These are phyloP conservation scores for Drosophila longiperda DNA, from an alignment of 2,888 invertebrate genomes.

Conservation along the genomic window DNA sequence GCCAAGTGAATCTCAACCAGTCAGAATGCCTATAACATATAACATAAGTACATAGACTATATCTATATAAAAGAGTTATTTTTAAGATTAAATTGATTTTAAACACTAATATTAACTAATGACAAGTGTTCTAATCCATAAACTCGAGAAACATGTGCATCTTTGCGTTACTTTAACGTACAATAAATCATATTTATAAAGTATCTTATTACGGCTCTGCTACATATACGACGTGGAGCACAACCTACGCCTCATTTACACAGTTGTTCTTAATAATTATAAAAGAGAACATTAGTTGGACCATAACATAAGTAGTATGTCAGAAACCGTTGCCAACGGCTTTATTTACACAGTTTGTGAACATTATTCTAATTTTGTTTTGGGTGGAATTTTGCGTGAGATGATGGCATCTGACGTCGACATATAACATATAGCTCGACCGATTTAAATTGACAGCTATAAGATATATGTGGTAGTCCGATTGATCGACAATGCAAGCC, in stretches of 20 bases:
- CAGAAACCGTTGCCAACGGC: conserved; percentile 46
- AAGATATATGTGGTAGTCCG: neutral
- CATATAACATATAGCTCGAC: neutral
- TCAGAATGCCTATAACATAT: neutral
- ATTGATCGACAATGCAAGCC: conserved; percentile 1
- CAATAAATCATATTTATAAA: neutral
- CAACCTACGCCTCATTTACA: conserved; percentile 24
- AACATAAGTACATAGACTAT: neutral
- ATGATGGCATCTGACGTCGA: neutral
- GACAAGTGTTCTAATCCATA: neutral
- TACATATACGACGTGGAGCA: neutral
- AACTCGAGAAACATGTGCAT: neutral
- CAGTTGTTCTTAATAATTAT: conserved; percentile 27
- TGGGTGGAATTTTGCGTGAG: conserved; percentile 8
- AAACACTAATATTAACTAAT: neutral
- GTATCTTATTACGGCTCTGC: neutral
- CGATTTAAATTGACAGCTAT: neutral
- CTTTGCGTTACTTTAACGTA: neutral
- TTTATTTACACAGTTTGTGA: conserved; percentile 61
- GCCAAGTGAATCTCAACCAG: neutral
- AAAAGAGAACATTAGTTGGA: conserved; percentile 8
- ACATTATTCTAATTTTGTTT: conserved; percentile 46
- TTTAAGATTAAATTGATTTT: neutral
- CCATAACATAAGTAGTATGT: conserved; percentile 15
- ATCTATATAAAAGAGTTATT: neutral